Percentiles rank a stretch among this genome's conserved stretches.
Evolutionary conservation across 2,797 vertebrate species (phyloP).

Genomic region (Mormyrus proboscirostris): DNA sequence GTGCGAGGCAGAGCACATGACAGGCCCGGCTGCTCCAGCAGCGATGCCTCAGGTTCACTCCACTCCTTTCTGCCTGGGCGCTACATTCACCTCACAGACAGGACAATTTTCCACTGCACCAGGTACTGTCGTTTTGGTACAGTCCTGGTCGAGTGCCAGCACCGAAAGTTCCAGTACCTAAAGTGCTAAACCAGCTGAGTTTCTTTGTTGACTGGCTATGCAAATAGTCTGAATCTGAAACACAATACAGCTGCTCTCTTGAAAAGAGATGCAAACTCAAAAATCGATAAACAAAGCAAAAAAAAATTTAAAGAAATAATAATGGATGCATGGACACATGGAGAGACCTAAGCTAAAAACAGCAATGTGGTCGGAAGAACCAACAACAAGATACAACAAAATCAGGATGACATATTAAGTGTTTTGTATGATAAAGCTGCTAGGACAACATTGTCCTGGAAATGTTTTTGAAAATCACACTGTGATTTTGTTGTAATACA

Average conservation of each 20-base stretch:
- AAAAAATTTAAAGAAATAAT: not conserved
- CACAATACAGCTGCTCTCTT: not conserved
- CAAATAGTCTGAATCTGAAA: not conserved
- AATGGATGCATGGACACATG: not conserved
- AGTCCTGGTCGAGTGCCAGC: not conserved
- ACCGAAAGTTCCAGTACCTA: not conserved
- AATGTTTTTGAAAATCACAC: not conserved
- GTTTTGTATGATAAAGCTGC: not conserved
- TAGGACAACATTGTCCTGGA: not conserved
- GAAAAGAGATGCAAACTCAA: not conserved
- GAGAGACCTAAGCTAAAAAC: too few species aligned
- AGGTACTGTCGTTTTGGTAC: not conserved
- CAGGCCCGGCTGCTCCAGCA: not conserved
- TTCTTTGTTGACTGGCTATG: not conserved
- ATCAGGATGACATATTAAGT: not conserved
- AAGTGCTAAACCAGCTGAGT: not conserved
- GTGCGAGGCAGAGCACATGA: not conserved
- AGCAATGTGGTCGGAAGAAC: not conserved
- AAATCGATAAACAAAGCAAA: not conserved
- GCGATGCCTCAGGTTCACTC: not conserved
- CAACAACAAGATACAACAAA: not conserved
- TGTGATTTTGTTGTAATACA: too few species aligned
- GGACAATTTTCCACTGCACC: not conserved
- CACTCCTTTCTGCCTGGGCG: not conserved
- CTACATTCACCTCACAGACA: not conserved